These are phyloP conservation scores for Myopa testacea DNA, from an alignment of 2,888 invertebrate species.

Conservation along the genomic window DNA sequence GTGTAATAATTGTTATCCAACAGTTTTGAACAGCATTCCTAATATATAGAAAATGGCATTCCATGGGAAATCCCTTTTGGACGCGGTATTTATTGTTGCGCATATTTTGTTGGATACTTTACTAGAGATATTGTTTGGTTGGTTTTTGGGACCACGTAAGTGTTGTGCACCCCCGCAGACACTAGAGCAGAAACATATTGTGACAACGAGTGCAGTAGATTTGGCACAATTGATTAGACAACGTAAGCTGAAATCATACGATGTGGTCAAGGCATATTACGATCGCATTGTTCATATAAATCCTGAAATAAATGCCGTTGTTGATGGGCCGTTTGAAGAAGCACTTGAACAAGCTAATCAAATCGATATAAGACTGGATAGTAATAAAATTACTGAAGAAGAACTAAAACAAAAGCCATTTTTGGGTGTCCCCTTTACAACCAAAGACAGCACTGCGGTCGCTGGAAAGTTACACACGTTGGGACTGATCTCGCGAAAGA, in stretches of 20 bases:
- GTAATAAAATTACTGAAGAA: slow-evolving; percentile 72
- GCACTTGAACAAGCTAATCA: slow-evolving; percentile 82
- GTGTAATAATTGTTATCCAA: too few relatives aligned
- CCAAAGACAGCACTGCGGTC: slow-evolving; percentile 88
- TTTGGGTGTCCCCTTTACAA: slow-evolving; percentile 90
- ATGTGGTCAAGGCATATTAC: slow-evolving; percentile 80
- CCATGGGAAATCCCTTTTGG: slow-evolving; percentile 52
- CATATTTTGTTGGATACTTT: slow-evolving; percentile 59
- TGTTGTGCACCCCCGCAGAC: slow-evolving; percentile 55
- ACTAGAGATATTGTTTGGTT: slow-evolving; percentile 60
- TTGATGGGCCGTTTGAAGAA: slow-evolving; percentile 81
- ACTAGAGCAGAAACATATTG: slow-evolving; percentile 55
- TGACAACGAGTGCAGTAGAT: slow-evolving; percentile 75
- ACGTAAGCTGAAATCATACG: slow-evolving; percentile 75
- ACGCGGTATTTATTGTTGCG: slow-evolving; percentile 53
- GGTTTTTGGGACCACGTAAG: slow-evolving; percentile 59
- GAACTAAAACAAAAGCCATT: slow-evolving; percentile 81
- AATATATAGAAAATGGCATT: slow-evolving; percentile 49
- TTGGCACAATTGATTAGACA: slow-evolving; percentile 77
- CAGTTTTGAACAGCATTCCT: too few relatives aligned
- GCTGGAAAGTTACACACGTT: slow-evolving; percentile 79
- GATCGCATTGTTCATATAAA: slow-evolving; percentile 81
- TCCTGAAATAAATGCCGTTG: slow-evolving; percentile 82
- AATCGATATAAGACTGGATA: slow-evolving; percentile 77
- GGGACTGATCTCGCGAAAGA: slow-evolving; percentile 74